phyloP scores from a whole-genome alignment of 2,797 vertebrate species.

The Falco columbarius region DNA sequence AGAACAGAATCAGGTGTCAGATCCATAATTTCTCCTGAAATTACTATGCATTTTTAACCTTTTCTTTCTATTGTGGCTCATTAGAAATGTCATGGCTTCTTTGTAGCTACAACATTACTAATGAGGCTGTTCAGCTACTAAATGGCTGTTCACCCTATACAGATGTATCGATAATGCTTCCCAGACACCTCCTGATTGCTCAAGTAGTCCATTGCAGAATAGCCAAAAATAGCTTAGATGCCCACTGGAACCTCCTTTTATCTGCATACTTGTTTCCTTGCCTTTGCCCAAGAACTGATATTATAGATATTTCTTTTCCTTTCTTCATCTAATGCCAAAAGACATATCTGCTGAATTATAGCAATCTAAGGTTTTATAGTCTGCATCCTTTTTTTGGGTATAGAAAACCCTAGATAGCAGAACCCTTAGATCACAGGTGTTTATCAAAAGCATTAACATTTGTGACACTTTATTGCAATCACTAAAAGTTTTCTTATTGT shows the following conservation, averaged over 20 bases:
- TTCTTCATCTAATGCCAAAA: neutral
- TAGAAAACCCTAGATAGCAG: neutral
- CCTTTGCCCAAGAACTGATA: neutral
- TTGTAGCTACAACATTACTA: rapidly evolving
- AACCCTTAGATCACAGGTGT: neutral
- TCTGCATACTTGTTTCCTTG: neutral
- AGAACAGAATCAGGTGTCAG: neutral
- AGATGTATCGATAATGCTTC: neutral
- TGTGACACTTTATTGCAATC: neutral
- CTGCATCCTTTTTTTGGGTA: neutral
- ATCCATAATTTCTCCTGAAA: neutral
- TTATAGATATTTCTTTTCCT: neutral
- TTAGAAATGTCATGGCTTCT: neutral
- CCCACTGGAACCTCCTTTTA: neutral
- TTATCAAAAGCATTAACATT: neutral
- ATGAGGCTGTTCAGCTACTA: neutral
- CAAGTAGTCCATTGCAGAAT: neutral
- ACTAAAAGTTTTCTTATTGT: neutral
- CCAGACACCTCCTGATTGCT: neutral
- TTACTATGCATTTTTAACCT: rapidly evolving
- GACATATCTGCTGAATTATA: neutral
- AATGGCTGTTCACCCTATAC: neutral
- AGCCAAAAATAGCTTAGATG: neutral
- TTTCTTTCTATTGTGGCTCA: neutral
- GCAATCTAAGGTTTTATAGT: rapidly evolving